Conservation (phyloP, 2,888 invertebrate genomes). For the Teinopalpus imperialis region DNA sequence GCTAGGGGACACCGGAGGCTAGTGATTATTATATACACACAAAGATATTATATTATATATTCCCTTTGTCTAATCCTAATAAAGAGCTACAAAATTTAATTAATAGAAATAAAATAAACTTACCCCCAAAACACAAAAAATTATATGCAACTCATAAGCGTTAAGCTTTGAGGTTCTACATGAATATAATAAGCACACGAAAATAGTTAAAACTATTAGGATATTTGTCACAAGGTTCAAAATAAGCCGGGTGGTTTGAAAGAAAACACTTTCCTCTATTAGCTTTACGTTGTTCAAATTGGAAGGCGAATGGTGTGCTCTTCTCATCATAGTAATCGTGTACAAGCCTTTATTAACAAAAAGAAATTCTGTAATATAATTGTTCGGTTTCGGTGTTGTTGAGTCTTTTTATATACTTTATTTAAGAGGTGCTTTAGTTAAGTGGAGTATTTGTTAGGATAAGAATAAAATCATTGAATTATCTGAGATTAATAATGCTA, state of each 20-base stretch:
- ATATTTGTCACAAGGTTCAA: slow-evolving; percentile 15
- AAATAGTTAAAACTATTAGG: slow-evolving; percentile 13
- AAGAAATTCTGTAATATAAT: not conserved
- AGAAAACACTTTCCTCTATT: slow-evolving; percentile 1
- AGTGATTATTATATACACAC: too few species aligned
- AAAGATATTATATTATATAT: too few species aligned
- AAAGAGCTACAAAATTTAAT: too few species aligned
- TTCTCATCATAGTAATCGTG: slow-evolving; percentile 2
- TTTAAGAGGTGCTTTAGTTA: slow-evolving; percentile 9
- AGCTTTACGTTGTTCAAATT: not conserved
- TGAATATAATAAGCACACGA: slow-evolving; percentile 6
- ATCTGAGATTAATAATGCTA: not conserved
- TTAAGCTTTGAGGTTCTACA: slow-evolving; percentile 1
- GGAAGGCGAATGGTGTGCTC: not conserved
- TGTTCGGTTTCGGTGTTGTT: not conserved
- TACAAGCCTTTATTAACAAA: not conserved
- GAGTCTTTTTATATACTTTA: slow-evolving; percentile 7
- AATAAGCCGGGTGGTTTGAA: slow-evolving; percentile 1
- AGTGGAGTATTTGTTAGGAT: slow-evolving; percentile 2
- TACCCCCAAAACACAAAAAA: slow-evolving; percentile 20
- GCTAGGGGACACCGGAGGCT: too few species aligned
- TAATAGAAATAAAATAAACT: slow-evolving; percentile 6
- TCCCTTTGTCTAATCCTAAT: too few species aligned
- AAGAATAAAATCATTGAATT: slow-evolving; percentile 1
- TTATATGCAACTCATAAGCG: slow-evolving; percentile 13